Percentiles rank a stretch among this genome's conserved stretches.
Conservation (phyloP, 2,797 vertebrate species). For the Denticeps clupeoides region DNA sequence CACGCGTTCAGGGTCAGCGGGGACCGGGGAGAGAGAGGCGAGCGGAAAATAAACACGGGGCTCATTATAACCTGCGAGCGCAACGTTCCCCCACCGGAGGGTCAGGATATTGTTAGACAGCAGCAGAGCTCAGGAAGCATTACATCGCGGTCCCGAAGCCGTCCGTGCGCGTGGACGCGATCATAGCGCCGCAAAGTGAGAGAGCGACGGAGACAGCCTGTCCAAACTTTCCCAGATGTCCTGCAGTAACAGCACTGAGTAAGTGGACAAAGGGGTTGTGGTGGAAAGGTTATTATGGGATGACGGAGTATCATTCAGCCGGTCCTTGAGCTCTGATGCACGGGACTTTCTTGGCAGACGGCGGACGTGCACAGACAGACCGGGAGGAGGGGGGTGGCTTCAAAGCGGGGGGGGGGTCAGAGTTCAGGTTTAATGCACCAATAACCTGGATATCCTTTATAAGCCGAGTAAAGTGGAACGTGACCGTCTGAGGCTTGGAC, state of each 20-base stretch:
- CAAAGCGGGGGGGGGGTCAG: too few relatives aligned
- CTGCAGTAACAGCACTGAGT: slow-evolving; percentile 35
- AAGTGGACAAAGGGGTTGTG: slow-evolving; percentile 28
- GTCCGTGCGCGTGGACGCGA: slow-evolving; percentile 44
- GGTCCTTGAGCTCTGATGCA: slow-evolving; percentile 29
- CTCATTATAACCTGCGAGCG: slow-evolving; percentile 34
- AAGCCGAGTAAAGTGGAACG: too few relatives aligned
- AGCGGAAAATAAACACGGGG: slow-evolving; percentile 26
- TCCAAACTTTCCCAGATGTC: slow-evolving; percentile 61
- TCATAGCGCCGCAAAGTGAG: slow-evolving; percentile 37
- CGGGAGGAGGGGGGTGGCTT: too few relatives aligned
- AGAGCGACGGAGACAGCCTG: neutral
- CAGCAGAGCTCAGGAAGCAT: slow-evolving; percentile 45
- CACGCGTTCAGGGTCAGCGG: slow-evolving; percentile 32
- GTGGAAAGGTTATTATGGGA: slow-evolving; percentile 46
- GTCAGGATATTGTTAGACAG: slow-evolving; percentile 38
- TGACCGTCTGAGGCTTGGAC: too few relatives aligned
- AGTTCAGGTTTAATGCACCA: slow-evolving; percentile 39
- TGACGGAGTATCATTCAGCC: slow-evolving; percentile 41
- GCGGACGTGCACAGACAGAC: too few relatives aligned
- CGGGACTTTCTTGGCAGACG: slow-evolving; percentile 10
- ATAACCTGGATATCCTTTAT: slow-evolving; percentile 43
- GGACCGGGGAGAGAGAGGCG: slow-evolving; percentile 19
- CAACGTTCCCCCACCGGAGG: slow-evolving; percentile 18
- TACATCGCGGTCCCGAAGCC: slow-evolving; percentile 49